Conservation (phyloP, 2,113 vertebrate genomes). For the Carlito syrichta region DNA sequence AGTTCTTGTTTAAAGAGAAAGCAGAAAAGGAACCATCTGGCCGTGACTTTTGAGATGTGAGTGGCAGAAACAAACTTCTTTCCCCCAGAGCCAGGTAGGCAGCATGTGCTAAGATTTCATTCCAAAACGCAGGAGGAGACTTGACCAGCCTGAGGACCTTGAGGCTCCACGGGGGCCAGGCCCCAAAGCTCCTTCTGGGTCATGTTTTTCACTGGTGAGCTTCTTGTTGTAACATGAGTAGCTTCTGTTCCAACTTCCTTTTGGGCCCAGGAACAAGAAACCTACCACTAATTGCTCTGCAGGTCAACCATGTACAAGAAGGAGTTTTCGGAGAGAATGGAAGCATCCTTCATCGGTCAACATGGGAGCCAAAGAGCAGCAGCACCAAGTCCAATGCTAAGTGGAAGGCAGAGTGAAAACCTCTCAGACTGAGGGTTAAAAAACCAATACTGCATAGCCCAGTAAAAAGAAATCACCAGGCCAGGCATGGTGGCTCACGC, state of each 20-base stretch:
- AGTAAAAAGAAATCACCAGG: no score
- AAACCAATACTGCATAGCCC: no score
- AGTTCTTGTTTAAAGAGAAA: constrained; percentile 10
- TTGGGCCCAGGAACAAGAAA: neutral
- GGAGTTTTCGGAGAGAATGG: neutral
- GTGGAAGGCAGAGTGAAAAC: neutral
- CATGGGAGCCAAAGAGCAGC: neutral
- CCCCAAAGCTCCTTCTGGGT: neutral
- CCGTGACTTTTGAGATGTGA: neutral
- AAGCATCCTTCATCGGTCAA: neutral
- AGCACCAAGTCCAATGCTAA: neutral
- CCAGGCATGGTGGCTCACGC: no score
- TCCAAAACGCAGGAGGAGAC: neutral
- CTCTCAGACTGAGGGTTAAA: neutral
- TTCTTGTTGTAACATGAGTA: neutral
- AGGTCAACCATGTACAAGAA: neutral
- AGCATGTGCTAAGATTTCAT: neutral
- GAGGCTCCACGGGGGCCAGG: neutral
- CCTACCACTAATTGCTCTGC: neutral
- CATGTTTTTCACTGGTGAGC: neutral
- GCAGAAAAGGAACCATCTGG: constrained; percentile 18
- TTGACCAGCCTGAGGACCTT: neutral
- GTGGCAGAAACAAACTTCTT: neutral
- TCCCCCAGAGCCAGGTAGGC: neutral
- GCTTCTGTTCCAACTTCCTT: neutral